phyloP scores from a whole-genome alignment of 2,113 vertebrate species.

The Pollachius pollachius region DNA sequence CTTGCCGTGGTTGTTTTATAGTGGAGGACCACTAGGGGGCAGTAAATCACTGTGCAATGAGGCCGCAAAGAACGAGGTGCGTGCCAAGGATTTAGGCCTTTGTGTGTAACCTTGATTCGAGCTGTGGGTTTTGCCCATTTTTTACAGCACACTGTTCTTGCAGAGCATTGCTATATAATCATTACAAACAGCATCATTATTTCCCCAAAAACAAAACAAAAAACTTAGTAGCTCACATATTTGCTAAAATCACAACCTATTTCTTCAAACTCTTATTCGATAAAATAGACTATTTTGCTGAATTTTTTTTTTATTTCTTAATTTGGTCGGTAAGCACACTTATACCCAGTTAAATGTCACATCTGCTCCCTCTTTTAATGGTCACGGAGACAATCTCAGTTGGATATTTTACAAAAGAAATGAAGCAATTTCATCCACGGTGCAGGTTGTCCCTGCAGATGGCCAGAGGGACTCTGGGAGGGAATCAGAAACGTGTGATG shows the following conservation, averaged over 20 bases:
- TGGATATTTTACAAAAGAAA: constrained; percentile 67
- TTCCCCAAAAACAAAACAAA: not conserved
- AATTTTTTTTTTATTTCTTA: not conserved
- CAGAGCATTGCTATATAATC: too few relatives aligned
- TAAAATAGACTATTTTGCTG: too few relatives aligned
- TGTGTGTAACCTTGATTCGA: constrained; percentile 53
- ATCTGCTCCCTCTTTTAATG: constrained; percentile 58
- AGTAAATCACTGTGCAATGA: constrained; percentile 69
- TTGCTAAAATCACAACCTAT: too few relatives aligned
- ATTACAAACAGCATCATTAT: constrained; percentile 45
- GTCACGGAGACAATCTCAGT: constrained; percentile 64
- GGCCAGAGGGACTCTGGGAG: constrained; percentile 69
- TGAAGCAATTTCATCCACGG: constrained; percentile 59
- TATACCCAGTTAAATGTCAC: constrained; percentile 49
- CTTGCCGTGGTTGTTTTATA: not conserved
- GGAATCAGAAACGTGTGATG: constrained; percentile 52
- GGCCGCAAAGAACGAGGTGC: constrained; percentile 50
- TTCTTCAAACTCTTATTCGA: too few relatives aligned
- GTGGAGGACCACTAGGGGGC: constrained; percentile 67
- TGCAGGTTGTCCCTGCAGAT: constrained; percentile 67
- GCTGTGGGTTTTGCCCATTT: constrained; percentile 12
- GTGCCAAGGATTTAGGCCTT: constrained; percentile 32
- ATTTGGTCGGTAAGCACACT: constrained; percentile 65
- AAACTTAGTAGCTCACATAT: too few relatives aligned
- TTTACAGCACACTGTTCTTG: not conserved